Percentiles rank a stretch among this genome's conserved stretches.
These are phyloP conservation scores for Microplitis deprimator DNA, from an alignment of 2,888 invertebrate genomes.

Conservation along the genomic window DNA sequence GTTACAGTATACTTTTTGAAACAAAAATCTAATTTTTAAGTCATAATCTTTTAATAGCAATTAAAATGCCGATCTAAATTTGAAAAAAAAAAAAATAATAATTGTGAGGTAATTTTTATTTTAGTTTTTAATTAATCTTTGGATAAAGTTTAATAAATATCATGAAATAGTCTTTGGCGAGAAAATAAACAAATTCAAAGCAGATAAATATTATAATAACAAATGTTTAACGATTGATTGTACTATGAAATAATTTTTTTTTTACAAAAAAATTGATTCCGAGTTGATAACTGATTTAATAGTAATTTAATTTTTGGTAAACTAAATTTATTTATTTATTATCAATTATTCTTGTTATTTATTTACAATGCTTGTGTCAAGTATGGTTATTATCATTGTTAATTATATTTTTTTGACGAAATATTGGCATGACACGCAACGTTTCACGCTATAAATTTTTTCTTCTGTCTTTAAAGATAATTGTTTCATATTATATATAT, in stretches of 20 bases:
- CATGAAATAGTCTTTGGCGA: slow-evolving; percentile 58
- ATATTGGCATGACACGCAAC: slow-evolving; percentile 40
- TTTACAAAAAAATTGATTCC: background rate
- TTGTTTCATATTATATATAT: background rate
- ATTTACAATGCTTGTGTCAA: slow-evolving; percentile 32
- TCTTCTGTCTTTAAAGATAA: slow-evolving; percentile 11
- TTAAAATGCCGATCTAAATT: background rate
- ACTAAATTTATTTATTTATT: background rate
- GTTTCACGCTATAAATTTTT: slow-evolving; percentile 43
- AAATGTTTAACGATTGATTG: slow-evolving; percentile 32
- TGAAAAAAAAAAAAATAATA: background rate
- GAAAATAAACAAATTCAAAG: slow-evolving; percentile 29
- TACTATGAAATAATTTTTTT: slow-evolving; percentile 16
- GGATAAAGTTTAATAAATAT: slow-evolving; percentile 52
- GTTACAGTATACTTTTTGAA: too few relatives aligned
- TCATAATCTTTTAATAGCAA: slow-evolving; percentile 32
- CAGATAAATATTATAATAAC: slow-evolving; percentile 10
- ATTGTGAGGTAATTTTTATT: slow-evolving; percentile 41
- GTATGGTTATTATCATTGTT: slow-evolving; percentile 20
- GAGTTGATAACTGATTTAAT: background rate
- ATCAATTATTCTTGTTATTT: background rate
- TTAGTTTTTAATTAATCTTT: slow-evolving; percentile 55
- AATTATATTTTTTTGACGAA: slow-evolving; percentile 25
- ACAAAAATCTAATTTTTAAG: too few relatives aligned
- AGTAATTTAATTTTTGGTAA: slow-evolving; percentile 3